Base-by-base conservation (phyloP, 2,113 vertebrate genomes). In the Sorex araneus region DNA sequence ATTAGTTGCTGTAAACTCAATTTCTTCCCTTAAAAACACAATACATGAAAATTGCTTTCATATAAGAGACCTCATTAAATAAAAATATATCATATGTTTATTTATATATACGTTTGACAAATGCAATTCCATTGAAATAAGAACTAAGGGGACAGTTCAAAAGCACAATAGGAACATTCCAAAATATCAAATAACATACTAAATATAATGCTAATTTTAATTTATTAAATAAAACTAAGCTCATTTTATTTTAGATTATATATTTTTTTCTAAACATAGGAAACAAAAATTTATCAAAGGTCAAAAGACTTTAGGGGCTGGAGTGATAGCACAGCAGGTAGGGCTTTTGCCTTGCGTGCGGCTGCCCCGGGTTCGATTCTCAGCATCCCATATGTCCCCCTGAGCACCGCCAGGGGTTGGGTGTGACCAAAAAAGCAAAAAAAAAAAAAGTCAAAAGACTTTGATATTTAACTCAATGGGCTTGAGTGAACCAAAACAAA, bases 31-130 rank as follows among this genome's bases (percentile, higher is more conserved):
- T 77, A 12, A 79, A 94, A 84, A 69, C 4, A 45, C 63, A 81
- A n/a, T 3, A 2, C 75, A 54, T 57, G 83, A 86, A 91, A 86
- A 25, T 45, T 57, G 23, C 27, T 45, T 66, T 67, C 76, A 93
- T 81, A 19, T 86, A 83, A 67, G 25, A 83, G 70, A 69, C 34
- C 8, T 79, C 40, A 47, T 54, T 82, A 63, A 73, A 73, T 83
- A 11, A 3, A 50, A 34, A 19, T 25, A 86, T 32, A 45, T 54
- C 30, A 32, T 13, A 75, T n/a, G 6, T 63, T 83, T 91, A 34
- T 40, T 77, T 69, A 69, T 64, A 75, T 70, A 50, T 8, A 64
- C 63, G 63, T 0, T 86, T 15, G 7, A 6, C 54, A 18, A 84
- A 7, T 83, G 36, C 7, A 92, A 63, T 79, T 25, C 2, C 4